These are phyloP conservation scores for Hecatera dysodea DNA, from an alignment of 2,888 invertebrate species.

Conservation along the genomic window DNA sequence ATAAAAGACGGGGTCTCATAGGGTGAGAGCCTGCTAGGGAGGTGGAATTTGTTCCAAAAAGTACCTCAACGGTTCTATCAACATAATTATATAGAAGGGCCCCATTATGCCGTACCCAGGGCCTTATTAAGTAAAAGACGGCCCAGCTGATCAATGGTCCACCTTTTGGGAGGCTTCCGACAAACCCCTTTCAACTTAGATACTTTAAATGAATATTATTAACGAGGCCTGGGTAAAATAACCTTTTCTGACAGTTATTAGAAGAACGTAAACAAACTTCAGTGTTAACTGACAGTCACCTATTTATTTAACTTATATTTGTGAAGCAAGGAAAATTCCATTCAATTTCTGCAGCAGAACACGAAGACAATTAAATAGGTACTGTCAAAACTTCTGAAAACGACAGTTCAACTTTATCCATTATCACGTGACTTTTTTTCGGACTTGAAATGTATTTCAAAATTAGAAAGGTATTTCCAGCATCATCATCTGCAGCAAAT, in stretches of 20 bases:
- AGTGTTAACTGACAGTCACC: conserved; percentile 29
- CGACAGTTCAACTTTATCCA: conserved; percentile 3
- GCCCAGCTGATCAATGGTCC: too few species aligned
- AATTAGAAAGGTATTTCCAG: too few species aligned
- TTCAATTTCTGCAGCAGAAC: conserved; percentile 6
- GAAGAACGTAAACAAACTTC: conserved; percentile 21
- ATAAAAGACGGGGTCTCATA: too few species aligned
- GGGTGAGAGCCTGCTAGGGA: too few species aligned
- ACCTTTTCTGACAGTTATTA: conserved; percentile 15
- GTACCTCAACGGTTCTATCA: too few species aligned
- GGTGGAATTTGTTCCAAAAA: too few species aligned
- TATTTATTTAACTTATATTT: conserved; percentile 20
- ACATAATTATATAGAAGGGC: too few species aligned
- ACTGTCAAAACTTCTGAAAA: conserved; percentile 25
- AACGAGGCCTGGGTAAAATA: not conserved
- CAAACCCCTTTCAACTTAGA: not conserved
- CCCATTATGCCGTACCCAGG: too few species aligned
- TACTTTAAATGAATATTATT: not conserved
- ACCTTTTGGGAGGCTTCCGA: not conserved
- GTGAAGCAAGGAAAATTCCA: conserved; percentile 16
- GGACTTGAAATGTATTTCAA: conserved; percentile 3
- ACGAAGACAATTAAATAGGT: conserved; percentile 28
- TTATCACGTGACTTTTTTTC: conserved; percentile 1
- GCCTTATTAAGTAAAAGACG: too few species aligned
- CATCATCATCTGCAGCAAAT: too few species aligned